phyloP scores from a whole-genome alignment of 2,888 invertebrate genomes.

The Shargacucullia verbasci region DNA sequence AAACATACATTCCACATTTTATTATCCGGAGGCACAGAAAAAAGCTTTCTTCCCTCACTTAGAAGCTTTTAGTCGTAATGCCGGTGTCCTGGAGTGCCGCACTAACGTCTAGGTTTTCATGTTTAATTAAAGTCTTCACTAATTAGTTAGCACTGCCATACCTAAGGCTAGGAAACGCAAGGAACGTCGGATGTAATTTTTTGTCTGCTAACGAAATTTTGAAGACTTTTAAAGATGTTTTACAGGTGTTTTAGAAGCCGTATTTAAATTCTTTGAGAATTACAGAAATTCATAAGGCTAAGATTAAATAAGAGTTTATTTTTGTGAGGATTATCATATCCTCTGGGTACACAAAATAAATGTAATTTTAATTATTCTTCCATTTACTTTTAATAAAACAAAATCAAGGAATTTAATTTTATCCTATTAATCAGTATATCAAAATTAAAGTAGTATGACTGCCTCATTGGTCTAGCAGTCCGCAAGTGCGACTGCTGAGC shows the following conservation, averaged over 20 bases:
- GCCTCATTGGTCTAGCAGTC: no score
- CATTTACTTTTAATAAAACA: no score
- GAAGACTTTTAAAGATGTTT: not conserved
- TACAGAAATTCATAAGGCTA: no score
- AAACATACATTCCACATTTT: conserved; percentile 43
- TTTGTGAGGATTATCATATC: no score
- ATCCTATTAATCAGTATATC: no score
- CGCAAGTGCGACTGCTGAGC: no score
- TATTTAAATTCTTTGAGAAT: no score
- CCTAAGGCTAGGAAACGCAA: conserved; percentile 31
- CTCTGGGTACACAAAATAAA: no score
- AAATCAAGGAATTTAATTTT: no score
- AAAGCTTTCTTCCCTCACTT: conserved; percentile 51
- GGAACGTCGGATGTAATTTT: conserved; percentile 18
- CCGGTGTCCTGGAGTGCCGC: conserved; percentile 42
- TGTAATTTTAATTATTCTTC: no score
- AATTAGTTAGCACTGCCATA: conserved; percentile 51
- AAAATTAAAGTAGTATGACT: no score
- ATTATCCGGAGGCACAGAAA: conserved; percentile 33
- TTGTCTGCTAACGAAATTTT: not conserved
- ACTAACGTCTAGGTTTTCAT: conserved; percentile 57
- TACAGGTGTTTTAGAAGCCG: not conserved
- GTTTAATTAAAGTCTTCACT: conserved; percentile 61
- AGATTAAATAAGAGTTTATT: no score
- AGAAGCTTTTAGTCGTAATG: conserved; percentile 64